Conservation (phyloP, 2,888 invertebrate genomes). For the Eupithecia centaureata region DNA sequence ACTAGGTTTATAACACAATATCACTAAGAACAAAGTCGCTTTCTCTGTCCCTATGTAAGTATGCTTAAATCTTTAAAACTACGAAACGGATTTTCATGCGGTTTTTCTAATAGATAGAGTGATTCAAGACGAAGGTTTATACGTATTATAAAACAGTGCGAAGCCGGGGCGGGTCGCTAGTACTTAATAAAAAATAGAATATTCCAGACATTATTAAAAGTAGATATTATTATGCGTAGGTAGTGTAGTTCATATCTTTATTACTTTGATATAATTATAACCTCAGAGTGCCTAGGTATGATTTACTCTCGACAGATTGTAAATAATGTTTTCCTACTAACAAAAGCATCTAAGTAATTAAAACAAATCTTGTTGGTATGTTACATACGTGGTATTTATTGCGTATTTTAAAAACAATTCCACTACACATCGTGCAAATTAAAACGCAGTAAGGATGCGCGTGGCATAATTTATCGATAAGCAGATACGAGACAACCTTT, state of each 20-base stretch:
- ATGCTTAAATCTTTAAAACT: too few species aligned
- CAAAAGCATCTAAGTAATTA: neutral
- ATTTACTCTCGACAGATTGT: neutral
- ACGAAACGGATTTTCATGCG: too few species aligned
- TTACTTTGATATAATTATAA: neutral
- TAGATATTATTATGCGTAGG: too few species aligned
- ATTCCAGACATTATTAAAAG: neutral
- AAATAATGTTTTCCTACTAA: neutral
- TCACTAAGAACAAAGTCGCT: too few species aligned
- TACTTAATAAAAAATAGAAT: neutral
- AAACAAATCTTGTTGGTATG: neutral
- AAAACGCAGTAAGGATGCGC: slow-evolving; percentile 29
- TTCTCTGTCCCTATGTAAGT: too few species aligned
- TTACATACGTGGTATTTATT: neutral
- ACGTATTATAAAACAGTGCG: too few species aligned
- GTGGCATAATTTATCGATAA: slow-evolving; percentile 33
- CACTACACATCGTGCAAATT: slow-evolving; percentile 6
- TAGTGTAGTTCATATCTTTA: too few species aligned
- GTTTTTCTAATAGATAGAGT: too few species aligned
- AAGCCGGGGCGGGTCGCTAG: too few species aligned
- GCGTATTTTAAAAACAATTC: slow-evolving; percentile 2
- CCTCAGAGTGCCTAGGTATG: neutral
- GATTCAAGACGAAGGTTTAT: too few species aligned
- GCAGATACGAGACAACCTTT: slow-evolving; percentile 17
- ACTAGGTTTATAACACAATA: too few species aligned